Conservation (phyloP, 2,113 vertebrate species). For the Neopipo cinnamomea region DNA sequence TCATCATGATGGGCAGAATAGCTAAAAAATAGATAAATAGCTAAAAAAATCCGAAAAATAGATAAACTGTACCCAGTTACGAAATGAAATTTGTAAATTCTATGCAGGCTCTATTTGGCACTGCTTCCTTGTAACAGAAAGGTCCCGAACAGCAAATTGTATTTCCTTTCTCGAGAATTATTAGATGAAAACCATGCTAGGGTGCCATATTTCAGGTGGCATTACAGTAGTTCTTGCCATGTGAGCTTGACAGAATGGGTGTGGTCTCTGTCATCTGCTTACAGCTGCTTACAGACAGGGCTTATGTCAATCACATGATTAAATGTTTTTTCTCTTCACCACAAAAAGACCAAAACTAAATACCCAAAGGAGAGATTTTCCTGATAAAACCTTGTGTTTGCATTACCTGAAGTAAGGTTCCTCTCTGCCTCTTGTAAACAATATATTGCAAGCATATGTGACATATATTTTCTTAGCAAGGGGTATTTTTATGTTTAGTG, state of each 20-base stretch:
- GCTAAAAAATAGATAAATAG: not conserved
- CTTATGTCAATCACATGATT: not conserved
- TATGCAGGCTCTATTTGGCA: not conserved
- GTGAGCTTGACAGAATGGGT: not conserved
- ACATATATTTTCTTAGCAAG: not conserved
- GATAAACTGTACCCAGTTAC: not conserved
- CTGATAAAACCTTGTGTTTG: not conserved
- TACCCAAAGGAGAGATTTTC: not conserved
- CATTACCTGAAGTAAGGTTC: not conserved
- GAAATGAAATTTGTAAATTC: not conserved
- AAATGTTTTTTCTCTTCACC: not conserved
- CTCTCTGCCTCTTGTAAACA: not conserved
- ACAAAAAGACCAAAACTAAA: not conserved
- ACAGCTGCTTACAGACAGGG: not conserved
- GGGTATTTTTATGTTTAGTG: not conserved
- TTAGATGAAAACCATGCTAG: not conserved
- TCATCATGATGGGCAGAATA: not conserved
- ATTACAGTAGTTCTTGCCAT: not conserved
- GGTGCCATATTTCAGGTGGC: not conserved
- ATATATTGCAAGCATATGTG: not conserved
- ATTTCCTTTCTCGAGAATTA: not conserved
- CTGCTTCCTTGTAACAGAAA: not conserved
- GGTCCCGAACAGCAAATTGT: not conserved
- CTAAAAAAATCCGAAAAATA: not conserved
- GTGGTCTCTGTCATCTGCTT: not conserved